Evolutionary conservation across 2,113 vertebrate species (phyloP), one percentile per base, ranked within the genome.

Genomic region (Albula glossodonta): DNA sequence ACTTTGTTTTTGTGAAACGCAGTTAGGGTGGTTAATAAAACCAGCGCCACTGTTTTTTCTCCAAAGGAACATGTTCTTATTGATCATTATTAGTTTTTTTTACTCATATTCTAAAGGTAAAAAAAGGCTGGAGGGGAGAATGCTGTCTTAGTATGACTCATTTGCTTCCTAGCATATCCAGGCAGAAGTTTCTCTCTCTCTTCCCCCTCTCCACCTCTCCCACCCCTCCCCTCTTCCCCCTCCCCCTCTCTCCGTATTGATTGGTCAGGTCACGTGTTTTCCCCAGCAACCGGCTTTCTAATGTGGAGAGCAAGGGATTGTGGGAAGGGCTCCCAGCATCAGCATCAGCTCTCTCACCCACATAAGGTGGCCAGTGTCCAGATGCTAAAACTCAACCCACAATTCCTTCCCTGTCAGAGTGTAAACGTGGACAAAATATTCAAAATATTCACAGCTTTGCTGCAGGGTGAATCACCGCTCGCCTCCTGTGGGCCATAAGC

Each of bases 271-370:
- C 48, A 74, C n/a, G 13, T 51, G n/a, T 77, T 74, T 66, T 84
- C 25, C 83, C 52, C 51, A 78, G 52, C 70, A 78, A 53, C 70
- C 51, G 13, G 49, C 70, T 70, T 74, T 66, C 83, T 84, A 51
- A 70, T n/a, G 63, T 19, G 56, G 83, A 79, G 52, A 56, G 53
- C 78, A 15, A 80, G 31, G 50, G 41, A 78, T 56, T 48, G 74
- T 49, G 17, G 51, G 50, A 84, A 74, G 8, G n/a, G 31, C 70
- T 31, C 60, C 60, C 60, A 66, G 60, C 22, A 31, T 74, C 17
- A 74, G 4, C 31, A 31, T 74, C 63, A 57, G 25, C 19, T 48
- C 22, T 56, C 77, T 84, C 83, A 49, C 84, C 51, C 74, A 78
- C 51, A 48, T 56, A 78, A 3, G 22, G 78, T 78, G 74, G 83